Percentiles rank a stretch among this genome's conserved stretches.
Conservation (phyloP, 2,888 invertebrate species). For the Mesopsocus fuscifrons region DNA sequence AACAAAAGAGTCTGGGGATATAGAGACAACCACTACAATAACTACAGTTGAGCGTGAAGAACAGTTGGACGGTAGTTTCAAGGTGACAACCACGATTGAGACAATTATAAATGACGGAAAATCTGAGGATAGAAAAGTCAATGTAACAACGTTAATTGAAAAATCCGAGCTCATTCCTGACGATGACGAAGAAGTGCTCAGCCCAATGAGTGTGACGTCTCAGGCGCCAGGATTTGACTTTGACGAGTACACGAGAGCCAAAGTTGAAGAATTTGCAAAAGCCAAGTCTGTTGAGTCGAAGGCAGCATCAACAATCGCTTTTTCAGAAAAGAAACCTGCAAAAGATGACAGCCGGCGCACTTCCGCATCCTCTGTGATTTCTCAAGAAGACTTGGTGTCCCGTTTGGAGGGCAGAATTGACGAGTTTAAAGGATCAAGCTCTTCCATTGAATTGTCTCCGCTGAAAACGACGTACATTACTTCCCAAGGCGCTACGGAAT, state of each 20-base stretch:
- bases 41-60: conserved; percentile 3
- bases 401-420: neutral
- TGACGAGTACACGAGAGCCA: neutral
- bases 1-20: neutral
- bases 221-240: conserved; percentile 11
- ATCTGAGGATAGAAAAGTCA: neutral
- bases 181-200: conserved; percentile 12
- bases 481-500: conserved; percentile 6
- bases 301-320: neutral
- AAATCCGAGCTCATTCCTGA: neutral
- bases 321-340: neutral
- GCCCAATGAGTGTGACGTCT: conserved; percentile 14
- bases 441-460: conserved; percentile 1
- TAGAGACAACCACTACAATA: neutral
- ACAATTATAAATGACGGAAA: neutral
- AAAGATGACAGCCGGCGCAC: conserved; percentile 6
- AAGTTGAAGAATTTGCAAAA: neutral
- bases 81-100: conserved; percentile 3
- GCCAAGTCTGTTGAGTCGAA: conserved; percentile 1
- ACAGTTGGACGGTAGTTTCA: neutral
- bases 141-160: neutral
- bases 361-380: conserved; percentile 1
- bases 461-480: conserved; percentile 10
- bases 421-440: neutral
- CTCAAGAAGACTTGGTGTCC: conserved; percentile 4